Base-by-base conservation (phyloP, 2,888 invertebrate species). In the Aleiodes alternator region DNA sequence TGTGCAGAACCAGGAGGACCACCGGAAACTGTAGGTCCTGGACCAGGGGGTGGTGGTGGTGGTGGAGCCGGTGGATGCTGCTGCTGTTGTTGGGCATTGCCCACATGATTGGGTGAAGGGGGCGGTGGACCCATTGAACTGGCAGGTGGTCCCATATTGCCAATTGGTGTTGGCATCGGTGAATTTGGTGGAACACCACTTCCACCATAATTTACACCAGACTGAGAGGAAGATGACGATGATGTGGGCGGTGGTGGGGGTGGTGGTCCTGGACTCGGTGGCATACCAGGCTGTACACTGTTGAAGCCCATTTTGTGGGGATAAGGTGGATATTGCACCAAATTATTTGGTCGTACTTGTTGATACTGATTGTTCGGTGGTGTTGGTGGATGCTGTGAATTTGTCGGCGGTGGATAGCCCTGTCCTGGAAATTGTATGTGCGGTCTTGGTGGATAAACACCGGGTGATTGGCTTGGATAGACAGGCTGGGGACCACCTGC, bases 241-340 rank as follows among this genome's bases (percentile, higher is more conserved):
- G 53, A 53, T 34, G 34, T 34, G 3, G 51, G 51, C n/a, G 68
- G 12, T n/a, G 9, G 51, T 7, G 68, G 68, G 6, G 68, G 81
- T 56, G 91, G 93, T 59, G 93, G 93, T 80, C 92, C 92, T 76
- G 92, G 92, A 87, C 92, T 92, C 76, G 93, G 92, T 72, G 92
- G 93, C 89, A 92, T 92, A 82, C 91, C 91, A 69, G 90, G 90
- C 38, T 90, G 90, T 79, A 90, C 89, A 80, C 88, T 90, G 51
- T 91, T 92, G 85, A 92, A 93, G 78, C 92, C 92, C 90, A 94
- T 93, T 90, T 94, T 94, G 89, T 94, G 94, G 91, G 88, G 83
- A 80, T 89, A 86, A 76, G 89, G 85, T 76, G 89, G 85, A 84
- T 89, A 89, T 86, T 89, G 89, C 85, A 86, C 87, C 86, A 87